phyloP scores from a whole-genome alignment of 1,140 invertebrate species.

The Cherax destructor region DNA sequence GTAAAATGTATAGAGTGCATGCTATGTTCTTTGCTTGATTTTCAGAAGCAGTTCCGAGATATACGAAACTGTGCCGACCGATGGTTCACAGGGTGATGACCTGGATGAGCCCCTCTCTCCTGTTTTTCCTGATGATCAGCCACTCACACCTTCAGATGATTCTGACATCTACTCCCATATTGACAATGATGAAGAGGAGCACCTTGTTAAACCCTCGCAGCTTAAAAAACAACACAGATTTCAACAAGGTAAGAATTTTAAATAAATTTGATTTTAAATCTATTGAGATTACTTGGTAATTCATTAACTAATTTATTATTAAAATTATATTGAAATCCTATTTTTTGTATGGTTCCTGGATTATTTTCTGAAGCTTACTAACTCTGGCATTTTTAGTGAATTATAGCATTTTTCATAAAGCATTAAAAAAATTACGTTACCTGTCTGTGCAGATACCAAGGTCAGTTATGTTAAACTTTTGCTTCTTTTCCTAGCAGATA shows the following conservation, averaged over 20 bases:
- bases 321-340: background rate
- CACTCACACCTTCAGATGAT: slow-evolving; percentile 81
- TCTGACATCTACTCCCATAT: slow-evolving; percentile 82
- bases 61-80: slow-evolving; percentile 85
- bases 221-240: slow-evolving; percentile 76
- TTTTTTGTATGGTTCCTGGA: background rate
- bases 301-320: background rate
- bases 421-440: background rate
- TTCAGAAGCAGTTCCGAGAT: slow-evolving; percentile 83
- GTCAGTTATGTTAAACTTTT: background rate
- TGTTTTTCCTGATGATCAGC: slow-evolving; percentile 75
- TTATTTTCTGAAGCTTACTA: background rate
- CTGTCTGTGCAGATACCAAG: background rate
- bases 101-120: slow-evolving; percentile 77
- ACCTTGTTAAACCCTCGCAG: slow-evolving; percentile 78
- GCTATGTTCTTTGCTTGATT: background rate
- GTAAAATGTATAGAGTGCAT: no score
- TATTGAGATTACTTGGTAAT: background rate
- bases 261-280: background rate
- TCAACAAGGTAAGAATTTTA: slow-evolving; percentile 70
- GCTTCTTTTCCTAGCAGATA: no score
- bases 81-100: slow-evolving; percentile 77
- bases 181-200: slow-evolving; percentile 77
- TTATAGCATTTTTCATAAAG: background rate
- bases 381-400: background rate